Evolutionary conservation across 2,797 vertebrate species (phyloP).

Genomic region (Alcedo quadribrachys): DNA sequence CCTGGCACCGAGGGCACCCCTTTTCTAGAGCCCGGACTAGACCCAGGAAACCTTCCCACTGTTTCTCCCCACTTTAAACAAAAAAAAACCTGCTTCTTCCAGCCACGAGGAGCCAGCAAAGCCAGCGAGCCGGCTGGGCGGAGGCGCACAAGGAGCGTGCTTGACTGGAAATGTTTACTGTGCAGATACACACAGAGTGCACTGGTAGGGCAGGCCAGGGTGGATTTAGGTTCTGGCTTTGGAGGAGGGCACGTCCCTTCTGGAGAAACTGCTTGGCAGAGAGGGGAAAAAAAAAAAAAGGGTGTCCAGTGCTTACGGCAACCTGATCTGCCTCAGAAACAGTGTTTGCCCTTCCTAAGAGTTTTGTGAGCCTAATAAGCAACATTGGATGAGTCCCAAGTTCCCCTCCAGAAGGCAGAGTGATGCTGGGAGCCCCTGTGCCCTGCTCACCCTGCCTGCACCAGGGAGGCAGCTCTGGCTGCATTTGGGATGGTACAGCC

Average conservation of each 20-base stretch:
- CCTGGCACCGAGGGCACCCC: background rate
- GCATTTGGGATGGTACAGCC: fast-evolving
- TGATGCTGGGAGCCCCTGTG: background rate
- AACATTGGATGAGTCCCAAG: background rate
- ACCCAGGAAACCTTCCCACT: background rate
- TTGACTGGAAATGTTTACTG: background rate
- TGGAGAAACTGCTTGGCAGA: background rate
- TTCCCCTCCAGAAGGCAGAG: background rate
- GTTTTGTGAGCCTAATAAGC: background rate
- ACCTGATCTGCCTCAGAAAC: background rate
- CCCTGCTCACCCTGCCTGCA: background rate
- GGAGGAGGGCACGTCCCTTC: background rate
- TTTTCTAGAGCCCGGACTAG: background rate
- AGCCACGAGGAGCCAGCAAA: background rate
- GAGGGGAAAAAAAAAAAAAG: background rate
- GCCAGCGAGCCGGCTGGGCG: background rate
- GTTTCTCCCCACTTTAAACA: background rate
- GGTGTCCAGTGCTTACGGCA: background rate
- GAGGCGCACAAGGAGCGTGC: background rate
- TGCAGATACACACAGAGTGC: background rate
- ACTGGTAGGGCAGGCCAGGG: background rate
- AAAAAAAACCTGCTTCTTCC: background rate
- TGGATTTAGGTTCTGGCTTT: background rate
- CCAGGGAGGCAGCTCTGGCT: background rate
- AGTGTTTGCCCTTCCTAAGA: background rate